Evolutionary conservation across 2,113 vertebrate species (phyloP).

Genomic region (Elephantulus edwardii): DNA sequence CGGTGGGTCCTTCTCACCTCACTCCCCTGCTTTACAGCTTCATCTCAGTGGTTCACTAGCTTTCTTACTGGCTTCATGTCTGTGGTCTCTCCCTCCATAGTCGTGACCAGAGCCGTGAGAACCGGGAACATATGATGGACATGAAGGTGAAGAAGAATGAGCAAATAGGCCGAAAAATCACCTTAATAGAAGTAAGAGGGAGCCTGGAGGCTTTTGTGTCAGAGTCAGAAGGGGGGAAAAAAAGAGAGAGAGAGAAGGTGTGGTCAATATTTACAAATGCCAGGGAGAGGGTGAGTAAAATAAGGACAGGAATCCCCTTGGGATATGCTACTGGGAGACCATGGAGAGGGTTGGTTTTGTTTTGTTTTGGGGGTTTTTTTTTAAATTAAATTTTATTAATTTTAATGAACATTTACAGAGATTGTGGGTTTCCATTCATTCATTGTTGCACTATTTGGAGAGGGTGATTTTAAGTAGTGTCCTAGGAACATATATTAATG

Average conservation of each 20-base stretch:
- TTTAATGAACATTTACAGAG: too few species aligned
- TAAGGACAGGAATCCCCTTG: background rate
- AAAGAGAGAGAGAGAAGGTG: background rate
- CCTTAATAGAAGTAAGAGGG: constrained; percentile 60
- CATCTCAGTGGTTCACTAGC: background rate
- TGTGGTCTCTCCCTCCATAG: background rate
- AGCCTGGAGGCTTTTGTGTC: background rate
- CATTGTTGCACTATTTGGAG: too few species aligned
- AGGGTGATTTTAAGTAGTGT: background rate
- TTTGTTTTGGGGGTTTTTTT: too few species aligned
- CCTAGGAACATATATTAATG: background rate
- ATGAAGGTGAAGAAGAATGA: background rate
- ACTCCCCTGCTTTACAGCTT: background rate
- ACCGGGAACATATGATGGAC: background rate
- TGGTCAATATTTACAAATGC: background rate
- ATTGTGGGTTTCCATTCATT: too few species aligned
- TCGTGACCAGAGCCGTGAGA: background rate
- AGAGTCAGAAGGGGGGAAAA: background rate
- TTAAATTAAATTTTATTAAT: too few species aligned
- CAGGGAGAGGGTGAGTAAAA: background rate
- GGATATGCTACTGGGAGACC: background rate
- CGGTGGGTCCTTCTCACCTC: background rate
- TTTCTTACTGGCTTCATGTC: background rate
- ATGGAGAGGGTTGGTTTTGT: background rate
- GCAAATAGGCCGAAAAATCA: background rate